A percentile compares a stretch with the other conserved stretches of the same genome.
Conservation (phyloP, 2,888 invertebrate genomes). For the Dolomedes plantarius region DNA sequence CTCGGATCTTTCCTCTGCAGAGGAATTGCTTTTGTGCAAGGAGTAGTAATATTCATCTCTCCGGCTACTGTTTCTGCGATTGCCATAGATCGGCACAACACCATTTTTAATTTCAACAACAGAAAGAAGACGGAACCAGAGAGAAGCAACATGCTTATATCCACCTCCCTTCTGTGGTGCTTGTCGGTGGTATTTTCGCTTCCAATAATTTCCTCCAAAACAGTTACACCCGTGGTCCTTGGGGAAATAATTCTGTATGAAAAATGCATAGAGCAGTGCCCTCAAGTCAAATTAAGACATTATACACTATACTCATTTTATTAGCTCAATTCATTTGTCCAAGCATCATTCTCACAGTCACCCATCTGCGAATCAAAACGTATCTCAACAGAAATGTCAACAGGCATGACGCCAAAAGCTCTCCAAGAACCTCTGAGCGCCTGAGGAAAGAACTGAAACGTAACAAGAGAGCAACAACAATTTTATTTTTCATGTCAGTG, state of each 20-base stretch:
- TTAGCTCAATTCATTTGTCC: slow-evolving; percentile 67
- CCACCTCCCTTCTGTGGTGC: slow-evolving; percentile 60
- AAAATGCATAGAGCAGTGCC: slow-evolving; percentile 71
- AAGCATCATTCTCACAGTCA: slow-evolving; percentile 52
- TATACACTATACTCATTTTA: slow-evolving; percentile 60
- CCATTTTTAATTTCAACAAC: slow-evolving; percentile 54
- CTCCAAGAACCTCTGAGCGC: slow-evolving; percentile 54
- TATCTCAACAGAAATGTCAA: slow-evolving; percentile 50
- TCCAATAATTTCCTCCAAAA: slow-evolving; percentile 66
- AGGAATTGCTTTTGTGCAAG: slow-evolving; percentile 80
- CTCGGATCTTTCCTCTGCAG: slow-evolving; percentile 81
- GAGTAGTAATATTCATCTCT: slow-evolving; percentile 80
- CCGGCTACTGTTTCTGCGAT: slow-evolving; percentile 80
- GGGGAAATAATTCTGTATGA: slow-evolving; percentile 59
- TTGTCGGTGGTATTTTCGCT: slow-evolving; percentile 60
- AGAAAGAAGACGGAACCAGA: slow-evolving; percentile 26
- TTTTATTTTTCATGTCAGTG: slow-evolving; percentile 79
- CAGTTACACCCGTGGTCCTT: slow-evolving; percentile 41
- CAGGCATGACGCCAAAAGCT: slow-evolving; percentile 42
- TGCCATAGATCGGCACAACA: slow-evolving; percentile 76
- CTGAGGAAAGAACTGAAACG: slow-evolving; percentile 72
- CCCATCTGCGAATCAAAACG: slow-evolving; percentile 61
- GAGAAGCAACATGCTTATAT: slow-evolving; percentile 33
- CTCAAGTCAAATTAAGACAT: slow-evolving; percentile 33
- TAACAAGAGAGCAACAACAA: slow-evolving; percentile 77